Evolutionary conservation across 1,140 invertebrate species (phyloP).

Genomic region (Caerostris darwini): DNA sequence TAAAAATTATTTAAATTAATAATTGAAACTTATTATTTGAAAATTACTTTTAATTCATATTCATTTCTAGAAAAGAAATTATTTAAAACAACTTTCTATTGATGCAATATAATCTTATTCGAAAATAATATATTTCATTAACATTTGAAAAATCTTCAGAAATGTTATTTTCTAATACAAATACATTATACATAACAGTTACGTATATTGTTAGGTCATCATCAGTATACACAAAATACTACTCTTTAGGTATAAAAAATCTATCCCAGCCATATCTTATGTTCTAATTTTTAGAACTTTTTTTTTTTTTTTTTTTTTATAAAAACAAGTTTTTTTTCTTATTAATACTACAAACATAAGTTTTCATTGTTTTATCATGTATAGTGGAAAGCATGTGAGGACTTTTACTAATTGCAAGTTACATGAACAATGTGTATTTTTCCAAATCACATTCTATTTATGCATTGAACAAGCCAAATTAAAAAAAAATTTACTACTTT

Average conservation of each 20-base stretch:
- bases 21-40: background rate
- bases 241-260: conserved; percentile 45
- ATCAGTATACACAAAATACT: conserved; percentile 52
- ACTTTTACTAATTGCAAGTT: background rate
- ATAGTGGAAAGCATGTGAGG: background rate
- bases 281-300: background rate
- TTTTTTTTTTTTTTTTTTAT: background rate
- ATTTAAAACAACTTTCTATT: background rate
- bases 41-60: background rate
- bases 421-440: background rate
- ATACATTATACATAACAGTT: background rate
- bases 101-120: background rate
- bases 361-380: background rate
- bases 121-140: background rate
- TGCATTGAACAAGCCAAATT: too few species aligned
- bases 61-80: background rate
- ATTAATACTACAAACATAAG: background rate
- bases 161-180: background rate
- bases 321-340: background rate
- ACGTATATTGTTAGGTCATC: conserved; percentile 17
- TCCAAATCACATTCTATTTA: background rate
- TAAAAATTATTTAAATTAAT: background rate
- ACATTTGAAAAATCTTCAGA: background rate
- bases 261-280: conserved; percentile 48
- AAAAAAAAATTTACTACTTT: too few species aligned